A percentile compares a stretch with the other conserved stretches of the same genome.
Evolutionary conservation across 2,113 vertebrate genomes (phyloP).

Genomic region (Nicator chloris): DNA sequence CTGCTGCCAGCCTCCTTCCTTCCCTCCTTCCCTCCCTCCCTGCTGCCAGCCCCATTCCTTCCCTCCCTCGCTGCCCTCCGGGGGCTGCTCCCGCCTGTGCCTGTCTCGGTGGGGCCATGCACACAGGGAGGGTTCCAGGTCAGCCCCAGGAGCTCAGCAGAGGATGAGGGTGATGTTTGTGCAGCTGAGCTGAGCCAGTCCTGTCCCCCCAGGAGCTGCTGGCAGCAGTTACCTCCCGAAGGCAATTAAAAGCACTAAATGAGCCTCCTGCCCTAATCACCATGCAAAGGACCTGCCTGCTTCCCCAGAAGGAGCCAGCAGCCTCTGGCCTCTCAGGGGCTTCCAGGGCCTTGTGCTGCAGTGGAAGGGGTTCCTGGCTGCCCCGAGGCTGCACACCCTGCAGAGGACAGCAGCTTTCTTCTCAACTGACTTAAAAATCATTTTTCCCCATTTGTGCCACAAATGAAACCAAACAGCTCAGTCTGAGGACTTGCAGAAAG

Average conservation of each 20-base stretch:
- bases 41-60: not conserved
- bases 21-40: too few relatives aligned
- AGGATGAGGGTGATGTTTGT: not conserved
- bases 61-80: too few relatives aligned
- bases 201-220: not conserved
- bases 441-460: constrained; percentile 22
- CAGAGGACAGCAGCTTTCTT: not conserved
- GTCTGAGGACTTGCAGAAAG: constrained; percentile 4
- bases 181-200: not conserved
- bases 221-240: not conserved
- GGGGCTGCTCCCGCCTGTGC: too few relatives aligned
- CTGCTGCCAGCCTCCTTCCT: not conserved
- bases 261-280: not conserved
- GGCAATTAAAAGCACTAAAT: not conserved
- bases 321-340: not conserved
- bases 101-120: not conserved
- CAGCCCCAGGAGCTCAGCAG: not conserved
- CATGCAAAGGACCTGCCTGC: not conserved
- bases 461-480: constrained; percentile 19
- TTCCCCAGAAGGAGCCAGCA: not conserved
- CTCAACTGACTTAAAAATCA: not conserved
- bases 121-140: not conserved
- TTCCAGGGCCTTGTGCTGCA: not conserved
- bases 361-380: not conserved
- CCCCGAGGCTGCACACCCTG: not conserved